A percentile compares a stretch with the other conserved stretches of the same genome.
Conservation (phyloP, 2,113 vertebrate species). For the Pygoscelis antarcticus region DNA sequence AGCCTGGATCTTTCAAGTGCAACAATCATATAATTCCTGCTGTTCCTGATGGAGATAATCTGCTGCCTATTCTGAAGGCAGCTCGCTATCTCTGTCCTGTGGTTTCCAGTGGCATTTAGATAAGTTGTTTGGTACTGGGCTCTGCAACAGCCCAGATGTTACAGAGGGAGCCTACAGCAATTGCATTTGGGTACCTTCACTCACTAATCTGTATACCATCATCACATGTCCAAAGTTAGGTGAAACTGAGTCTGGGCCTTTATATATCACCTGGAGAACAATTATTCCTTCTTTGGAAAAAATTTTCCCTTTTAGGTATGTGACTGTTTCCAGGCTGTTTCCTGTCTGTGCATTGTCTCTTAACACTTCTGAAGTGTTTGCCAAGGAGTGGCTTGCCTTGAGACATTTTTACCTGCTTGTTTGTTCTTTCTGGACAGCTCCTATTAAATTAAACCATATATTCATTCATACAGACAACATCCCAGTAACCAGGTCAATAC, state of each 20-base stretch:
- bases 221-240: background rate
- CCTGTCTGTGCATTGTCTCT: background rate
- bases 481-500: conserved; percentile 33
- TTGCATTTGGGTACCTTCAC: background rate
- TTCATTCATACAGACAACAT: conserved; percentile 30
- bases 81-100: background rate
- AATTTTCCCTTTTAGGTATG: accelerated
- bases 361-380: background rate
- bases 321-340: background rate
- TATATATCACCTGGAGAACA: background rate
- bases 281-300: background rate
- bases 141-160: background rate
- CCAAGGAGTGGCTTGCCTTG: background rate
- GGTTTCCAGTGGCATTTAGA: background rate
- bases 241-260: background rate
- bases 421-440: conserved; percentile 27
- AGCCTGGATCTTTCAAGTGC: background rate
- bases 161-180: background rate
- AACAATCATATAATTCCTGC: background rate
- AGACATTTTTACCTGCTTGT: conserved; percentile 17
- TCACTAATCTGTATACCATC: background rate
- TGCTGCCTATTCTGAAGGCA: background rate
- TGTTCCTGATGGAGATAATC: background rate
- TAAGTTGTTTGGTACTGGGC: background rate
- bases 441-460: conserved; percentile 39